Evolutionary conservation across 2,113 vertebrate genomes (phyloP).

Genomic region (Chaetura pelagica): DNA sequence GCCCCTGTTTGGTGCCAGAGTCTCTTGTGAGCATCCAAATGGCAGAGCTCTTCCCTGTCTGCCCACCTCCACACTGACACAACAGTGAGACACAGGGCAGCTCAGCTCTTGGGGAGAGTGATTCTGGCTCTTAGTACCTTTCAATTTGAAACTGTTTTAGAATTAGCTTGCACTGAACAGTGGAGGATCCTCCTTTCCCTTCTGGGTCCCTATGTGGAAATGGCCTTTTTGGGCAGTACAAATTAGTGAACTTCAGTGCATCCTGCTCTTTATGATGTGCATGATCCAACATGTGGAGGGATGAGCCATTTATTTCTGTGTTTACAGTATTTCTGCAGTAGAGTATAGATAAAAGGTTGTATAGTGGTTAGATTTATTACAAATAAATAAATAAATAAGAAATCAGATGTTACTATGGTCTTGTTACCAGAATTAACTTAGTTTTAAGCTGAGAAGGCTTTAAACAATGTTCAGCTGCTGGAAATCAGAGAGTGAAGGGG

Average conservation of each 20-base stretch:
- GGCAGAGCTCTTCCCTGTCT: neutral
- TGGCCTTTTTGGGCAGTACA: neutral
- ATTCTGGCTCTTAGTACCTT: neutral
- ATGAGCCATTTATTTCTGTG: neutral
- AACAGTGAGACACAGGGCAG: neutral
- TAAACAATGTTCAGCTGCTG: neutral
- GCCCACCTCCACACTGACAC: neutral
- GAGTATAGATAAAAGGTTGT: neutral
- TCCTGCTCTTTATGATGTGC: neutral
- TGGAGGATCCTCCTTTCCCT: neutral
- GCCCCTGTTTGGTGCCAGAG: neutral
- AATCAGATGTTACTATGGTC: neutral
- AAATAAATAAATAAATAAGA: neutral
- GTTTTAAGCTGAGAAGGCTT: neutral
- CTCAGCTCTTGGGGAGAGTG: neutral
- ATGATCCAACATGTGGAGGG: neutral
- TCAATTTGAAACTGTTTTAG: neutral
- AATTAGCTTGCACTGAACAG: neutral
- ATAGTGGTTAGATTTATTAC: neutral
- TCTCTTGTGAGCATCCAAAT: neutral
- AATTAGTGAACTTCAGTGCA: neutral
- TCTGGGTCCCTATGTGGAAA: neutral
- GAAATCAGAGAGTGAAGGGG: neutral
- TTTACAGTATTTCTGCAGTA: neutral
- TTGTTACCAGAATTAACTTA: neutral